Evolutionary conservation across 2,113 vertebrate genomes (phyloP).

Genomic region (Candoia aspera): DNA sequence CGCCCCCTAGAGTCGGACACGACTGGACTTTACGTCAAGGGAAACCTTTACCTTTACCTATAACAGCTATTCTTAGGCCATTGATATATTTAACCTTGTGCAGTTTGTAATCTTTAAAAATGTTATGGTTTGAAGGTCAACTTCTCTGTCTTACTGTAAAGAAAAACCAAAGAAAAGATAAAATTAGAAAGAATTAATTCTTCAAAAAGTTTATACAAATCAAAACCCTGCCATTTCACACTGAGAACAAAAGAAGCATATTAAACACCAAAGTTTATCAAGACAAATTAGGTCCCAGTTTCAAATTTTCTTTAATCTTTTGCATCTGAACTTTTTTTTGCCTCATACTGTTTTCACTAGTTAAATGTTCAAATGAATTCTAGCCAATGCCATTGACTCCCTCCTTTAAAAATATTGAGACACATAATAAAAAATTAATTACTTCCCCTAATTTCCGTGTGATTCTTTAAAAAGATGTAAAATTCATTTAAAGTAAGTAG

Average conservation of each 20-base stretch:
- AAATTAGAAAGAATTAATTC: constrained; percentile 84
- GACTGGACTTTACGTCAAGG: too few species aligned
- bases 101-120: constrained; percentile 74
- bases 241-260: constrained; percentile 97
- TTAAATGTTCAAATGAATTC: constrained; percentile 92
- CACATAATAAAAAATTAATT: constrained; percentile 99
- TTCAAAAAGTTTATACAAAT: constrained; percentile 87
- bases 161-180: constrained; percentile 76
- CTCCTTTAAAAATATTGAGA: constrained; percentile 92
- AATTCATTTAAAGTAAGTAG: constrained; percentile 99
- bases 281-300: constrained; percentile 95
- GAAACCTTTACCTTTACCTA: too few species aligned
- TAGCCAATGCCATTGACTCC: constrained; percentile 88
- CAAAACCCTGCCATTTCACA: constrained; percentile 85
- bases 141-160: constrained; percentile 71
- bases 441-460: constrained; percentile 99
- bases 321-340: constrained; percentile 90
- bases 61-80: constrained; percentile 68
- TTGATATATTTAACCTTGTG: constrained; percentile 79
- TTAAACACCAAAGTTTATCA: constrained; percentile 99
- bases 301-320: constrained; percentile 98
- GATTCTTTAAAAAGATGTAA: constrained; percentile 99
- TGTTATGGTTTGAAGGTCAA: constrained; percentile 80
- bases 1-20: too few species aligned
- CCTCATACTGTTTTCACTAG: constrained; percentile 87